phyloP scores from a whole-genome alignment of 2,888 invertebrate genomes.

The Sylvicola fuscatus region DNA sequence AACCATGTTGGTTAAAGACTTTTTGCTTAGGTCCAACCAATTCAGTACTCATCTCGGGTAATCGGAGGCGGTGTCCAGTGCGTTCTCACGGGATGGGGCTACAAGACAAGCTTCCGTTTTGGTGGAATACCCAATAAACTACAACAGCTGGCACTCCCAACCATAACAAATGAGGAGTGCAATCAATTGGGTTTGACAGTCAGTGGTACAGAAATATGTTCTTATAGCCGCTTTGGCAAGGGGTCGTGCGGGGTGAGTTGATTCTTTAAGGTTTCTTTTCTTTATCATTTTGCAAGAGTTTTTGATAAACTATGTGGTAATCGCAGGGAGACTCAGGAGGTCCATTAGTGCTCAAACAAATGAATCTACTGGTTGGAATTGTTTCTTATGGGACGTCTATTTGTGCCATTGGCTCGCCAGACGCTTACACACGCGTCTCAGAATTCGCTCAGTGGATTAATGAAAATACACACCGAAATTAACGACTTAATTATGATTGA shows the following conservation, averaged over 20 bases:
- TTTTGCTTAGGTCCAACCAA: constrained; percentile 1
- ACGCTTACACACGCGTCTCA: constrained; percentile 21
- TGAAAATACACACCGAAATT: too few species aligned
- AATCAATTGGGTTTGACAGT: constrained; percentile 14
- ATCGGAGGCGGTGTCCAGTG: constrained; percentile 4
- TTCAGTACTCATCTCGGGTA: constrained; percentile 1
- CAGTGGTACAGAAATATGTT: constrained; percentile 20
- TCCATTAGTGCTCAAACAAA: too few species aligned
- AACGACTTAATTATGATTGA: too few species aligned
- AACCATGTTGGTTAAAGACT: too few species aligned
- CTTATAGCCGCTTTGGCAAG: constrained; percentile 12
- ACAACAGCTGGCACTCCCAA: constrained; percentile 17
- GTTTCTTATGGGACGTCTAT: constrained; percentile 17
- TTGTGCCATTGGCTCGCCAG: constrained; percentile 14
- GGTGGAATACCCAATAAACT: constrained; percentile 14
- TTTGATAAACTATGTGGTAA: constrained; percentile 1
- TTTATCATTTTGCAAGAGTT: not conserved
- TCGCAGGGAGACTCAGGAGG: constrained; percentile 23
- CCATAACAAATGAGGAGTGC: constrained; percentile 18
- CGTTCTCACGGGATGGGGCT: constrained; percentile 18
- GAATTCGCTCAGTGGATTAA: constrained; percentile 17
- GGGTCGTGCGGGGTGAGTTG: constrained; percentile 20
- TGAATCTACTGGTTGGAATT: constrained; percentile 17
- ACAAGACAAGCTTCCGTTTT: constrained; percentile 16
- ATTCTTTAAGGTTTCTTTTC: not conserved